Base-by-base conservation (phyloP, 2,888 invertebrate genomes). In the Chirona hameri region DNA sequence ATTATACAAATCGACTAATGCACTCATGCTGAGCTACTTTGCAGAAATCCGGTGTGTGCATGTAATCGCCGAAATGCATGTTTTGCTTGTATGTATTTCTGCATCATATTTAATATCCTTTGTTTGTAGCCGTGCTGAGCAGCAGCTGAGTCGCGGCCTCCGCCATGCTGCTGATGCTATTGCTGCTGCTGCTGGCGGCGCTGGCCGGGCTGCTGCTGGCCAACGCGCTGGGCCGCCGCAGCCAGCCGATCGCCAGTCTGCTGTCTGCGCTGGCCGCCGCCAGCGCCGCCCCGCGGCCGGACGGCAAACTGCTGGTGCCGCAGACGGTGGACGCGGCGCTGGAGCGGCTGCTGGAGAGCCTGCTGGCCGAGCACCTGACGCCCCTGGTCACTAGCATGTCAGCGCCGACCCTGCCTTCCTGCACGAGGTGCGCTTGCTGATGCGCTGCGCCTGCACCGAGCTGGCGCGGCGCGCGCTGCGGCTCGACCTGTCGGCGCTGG, bases 401-500 rank as follows among this genome's bases (percentile, higher is more conserved):
- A 76, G 76, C 76, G 15, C 21, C 79, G 79, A 79, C 79, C 48
- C 79, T 7, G 27, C 48, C 15, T 52, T 79, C 48, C 79, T 52
- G 48, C 79, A 79, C 27, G 48, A 79, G 52, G 52, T 79, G 52
- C 79, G 79, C 14, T 14, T n/a, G 79, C 48, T 79, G 79, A 15
- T 79, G 79, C 48, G 79, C 14, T 48, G 52, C 52, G 79, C 79
- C n/a, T 79, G 79, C 52, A 18, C 21, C 0, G 48, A 52, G 79
- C 48, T 79, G 29, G 21, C 29, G 52, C 27, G 24, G 27, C 79
- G 87, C n/a, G 27, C 76, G 65, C 52, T 65, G 18, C 84, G 85
- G 83, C 82, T 84, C 15, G 84, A 85, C 52, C 79, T 84, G 79
- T 82, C 85, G n/a, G 60, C 81, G 27, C 82, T 85, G 69, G 84